These are phyloP conservation scores for Laticauda laticaudata DNA, from an alignment of 2,113 vertebrate species.

Conservation along the genomic window DNA sequence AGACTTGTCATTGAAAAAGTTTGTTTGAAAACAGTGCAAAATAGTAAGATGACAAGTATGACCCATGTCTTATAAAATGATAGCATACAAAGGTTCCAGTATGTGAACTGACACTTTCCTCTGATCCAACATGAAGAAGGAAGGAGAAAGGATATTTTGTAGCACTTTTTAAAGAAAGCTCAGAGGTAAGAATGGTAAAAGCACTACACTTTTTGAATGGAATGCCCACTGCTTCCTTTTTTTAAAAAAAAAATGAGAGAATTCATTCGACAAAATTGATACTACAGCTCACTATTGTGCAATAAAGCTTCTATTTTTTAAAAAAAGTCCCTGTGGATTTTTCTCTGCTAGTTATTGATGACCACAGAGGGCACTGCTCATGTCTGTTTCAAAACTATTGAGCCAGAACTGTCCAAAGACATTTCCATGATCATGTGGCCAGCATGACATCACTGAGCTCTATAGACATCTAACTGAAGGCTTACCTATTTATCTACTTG, in stretches of 20 bases:
- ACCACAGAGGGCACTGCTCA: neutral
- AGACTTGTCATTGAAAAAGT: neutral
- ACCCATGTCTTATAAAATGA: neutral
- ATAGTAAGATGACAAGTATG: constrained; percentile 2
- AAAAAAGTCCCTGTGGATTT: neutral
- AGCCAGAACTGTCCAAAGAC: neutral
- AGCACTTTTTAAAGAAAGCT: neutral
- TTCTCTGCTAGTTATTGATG: neutral
- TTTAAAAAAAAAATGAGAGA: neutral
- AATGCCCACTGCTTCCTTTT: neutral
- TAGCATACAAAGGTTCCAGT: neutral
- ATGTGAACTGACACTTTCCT: neutral
- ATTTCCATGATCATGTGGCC: neutral
- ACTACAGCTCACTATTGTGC: neutral
- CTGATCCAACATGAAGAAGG: neutral
- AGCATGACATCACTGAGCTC: neutral
- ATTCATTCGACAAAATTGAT: neutral
- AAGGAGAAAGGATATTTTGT: neutral
- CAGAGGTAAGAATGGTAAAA: neutral
- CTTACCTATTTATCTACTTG: neutral
- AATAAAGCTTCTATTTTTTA: neutral
- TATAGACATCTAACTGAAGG: neutral
- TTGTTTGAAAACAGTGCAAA: constrained; percentile 4
- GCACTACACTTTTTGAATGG: neutral
- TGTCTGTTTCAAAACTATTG: neutral